Base-by-base conservation (phyloP, 2,797 vertebrate genomes). In the Lagorchestes hirsutus region DNA sequence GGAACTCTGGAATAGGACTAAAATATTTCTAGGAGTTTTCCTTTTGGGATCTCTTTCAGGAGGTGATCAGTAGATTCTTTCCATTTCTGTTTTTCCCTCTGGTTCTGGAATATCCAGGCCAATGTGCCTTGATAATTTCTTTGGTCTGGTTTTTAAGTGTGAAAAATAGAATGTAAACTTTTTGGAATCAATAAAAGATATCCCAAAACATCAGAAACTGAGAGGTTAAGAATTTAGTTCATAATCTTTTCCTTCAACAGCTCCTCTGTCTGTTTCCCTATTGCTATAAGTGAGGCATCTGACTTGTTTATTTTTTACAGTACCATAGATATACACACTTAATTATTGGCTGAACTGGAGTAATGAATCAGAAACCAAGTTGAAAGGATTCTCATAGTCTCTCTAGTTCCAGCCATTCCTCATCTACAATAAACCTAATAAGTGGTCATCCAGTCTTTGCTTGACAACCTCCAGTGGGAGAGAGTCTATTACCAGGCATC, bases 131-230 rank as follows among this genome's bases (percentile, higher is more conserved):
- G 56, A 57, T 57, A 57, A 57, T 57, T 57, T 57, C 56, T 22
- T 93, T 90, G 6, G 58, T n/a, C 91, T 94, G 40, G 31, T 62
- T 90, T 55, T 91, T 92, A 90, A 91, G 40, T 90, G 67, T 34
- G 90, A 46, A 59, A 90, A 24, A 55, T 10, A 9, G 31, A 62
- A 16, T 13, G 58, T 46, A 58, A 52, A 31, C 18, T 56, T 82
- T 31, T 90, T 28, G 40, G 50, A n/a, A 56, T 31, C 9, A 67
- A 5, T 87, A 24, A 62, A 62, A 54, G 34, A 27, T 67, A 50
- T 87, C 24, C 22, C 24, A 59, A 52, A 92, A n/a, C 34, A 62
- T 28, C 52, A 52, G 29, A 62, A 90, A 58, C 13, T 40, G 29
- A 67, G 57, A 0, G 54, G 55, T 90, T 58, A 27, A 92, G 22